A percentile compares a stretch with the other conserved stretches of the same genome.
phyloP scores from a whole-genome alignment of 1,140 invertebrate genomes.

The Drosophila truncata region DNA sequence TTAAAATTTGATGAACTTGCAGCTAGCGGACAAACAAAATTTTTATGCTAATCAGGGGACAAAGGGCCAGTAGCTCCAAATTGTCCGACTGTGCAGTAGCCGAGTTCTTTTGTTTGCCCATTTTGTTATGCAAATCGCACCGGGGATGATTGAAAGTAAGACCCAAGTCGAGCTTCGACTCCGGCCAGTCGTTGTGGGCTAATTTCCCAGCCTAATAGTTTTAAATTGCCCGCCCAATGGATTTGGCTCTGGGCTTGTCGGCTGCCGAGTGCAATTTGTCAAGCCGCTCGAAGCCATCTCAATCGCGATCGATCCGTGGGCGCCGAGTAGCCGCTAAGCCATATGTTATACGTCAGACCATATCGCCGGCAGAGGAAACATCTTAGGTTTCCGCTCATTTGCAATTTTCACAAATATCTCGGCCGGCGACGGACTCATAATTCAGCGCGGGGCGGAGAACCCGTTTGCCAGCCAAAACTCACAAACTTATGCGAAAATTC shows the following conservation, averaged over 20 bases:
- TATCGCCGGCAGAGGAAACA: slow-evolving; percentile 28
- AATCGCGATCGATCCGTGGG: slow-evolving; percentile 59
- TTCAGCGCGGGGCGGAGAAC: slow-evolving; percentile 44
- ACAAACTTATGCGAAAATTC: slow-evolving; percentile 52
- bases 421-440: slow-evolving; percentile 43
- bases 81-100: slow-evolving; percentile 76
- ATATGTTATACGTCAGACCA: slow-evolving; percentile 39
- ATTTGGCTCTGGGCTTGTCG: slow-evolving; percentile 51
- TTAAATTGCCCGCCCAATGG: slow-evolving; percentile 67
- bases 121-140: slow-evolving; percentile 78
- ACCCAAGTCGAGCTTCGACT: slow-evolving; percentile 13
- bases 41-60: slow-evolving; percentile 70
- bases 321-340: slow-evolving; percentile 35
- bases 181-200: slow-evolving; percentile 49
- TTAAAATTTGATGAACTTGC: slow-evolving; percentile 82
- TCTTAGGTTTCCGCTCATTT: slow-evolving; percentile 57
- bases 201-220: slow-evolving; percentile 73
- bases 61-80: slow-evolving; percentile 65
- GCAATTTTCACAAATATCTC: slow-evolving; percentile 59
- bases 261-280: slow-evolving; percentile 70
- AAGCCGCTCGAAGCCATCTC: slow-evolving; percentile 43
- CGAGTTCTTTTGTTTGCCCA: slow-evolving; percentile 77
- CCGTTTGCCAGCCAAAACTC: slow-evolving; percentile 32
- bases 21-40: slow-evolving; percentile 68
- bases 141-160: slow-evolving; percentile 70